A percentile compares a stretch with the other conserved stretches of the same genome.
Evolutionary conservation across 2,797 vertebrate genomes (phyloP).

Genomic region (Morus bassanus): DNA sequence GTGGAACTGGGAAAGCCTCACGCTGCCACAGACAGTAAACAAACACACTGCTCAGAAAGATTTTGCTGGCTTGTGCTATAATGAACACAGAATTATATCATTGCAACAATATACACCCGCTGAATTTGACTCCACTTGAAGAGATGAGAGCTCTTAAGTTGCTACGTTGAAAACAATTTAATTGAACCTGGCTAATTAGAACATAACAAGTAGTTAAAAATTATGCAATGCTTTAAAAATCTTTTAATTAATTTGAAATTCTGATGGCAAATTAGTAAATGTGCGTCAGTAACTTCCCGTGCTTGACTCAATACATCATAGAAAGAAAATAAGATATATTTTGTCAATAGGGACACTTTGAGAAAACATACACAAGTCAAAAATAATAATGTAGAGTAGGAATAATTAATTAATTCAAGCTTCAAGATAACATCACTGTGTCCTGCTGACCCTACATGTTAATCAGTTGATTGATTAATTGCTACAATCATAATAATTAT

Average conservation of each 20-base stretch:
- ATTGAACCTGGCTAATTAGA: constrained; percentile 73
- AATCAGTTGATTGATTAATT: constrained; percentile 84
- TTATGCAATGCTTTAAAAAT: constrained; percentile 69
- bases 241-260: constrained; percentile 74
- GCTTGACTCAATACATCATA: constrained; percentile 56
- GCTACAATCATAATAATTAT: constrained; percentile 82
- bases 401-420: constrained; percentile 81
- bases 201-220: constrained; percentile 69
- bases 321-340: constrained; percentile 13
- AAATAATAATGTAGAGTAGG: constrained; percentile 76
- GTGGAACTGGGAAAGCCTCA: neutral
- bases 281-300: constrained; percentile 8
- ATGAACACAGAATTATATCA: constrained; percentile 61
- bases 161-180: constrained; percentile 71
- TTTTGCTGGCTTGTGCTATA: neutral
- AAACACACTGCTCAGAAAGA: constrained; percentile 13
- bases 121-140: constrained; percentile 69
- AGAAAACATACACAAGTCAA: constrained; percentile 66
- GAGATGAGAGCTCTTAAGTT: constrained; percentile 65
- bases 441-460: constrained; percentile 76
- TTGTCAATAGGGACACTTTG: constrained; percentile 65
- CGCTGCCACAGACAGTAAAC: neutral
- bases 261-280: constrained; percentile 68
- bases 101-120: constrained; percentile 12
- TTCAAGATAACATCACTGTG: constrained; percentile 74